Evolutionary conservation across 2,113 vertebrate species (phyloP).

Genomic region (Carassius auratus): DNA sequence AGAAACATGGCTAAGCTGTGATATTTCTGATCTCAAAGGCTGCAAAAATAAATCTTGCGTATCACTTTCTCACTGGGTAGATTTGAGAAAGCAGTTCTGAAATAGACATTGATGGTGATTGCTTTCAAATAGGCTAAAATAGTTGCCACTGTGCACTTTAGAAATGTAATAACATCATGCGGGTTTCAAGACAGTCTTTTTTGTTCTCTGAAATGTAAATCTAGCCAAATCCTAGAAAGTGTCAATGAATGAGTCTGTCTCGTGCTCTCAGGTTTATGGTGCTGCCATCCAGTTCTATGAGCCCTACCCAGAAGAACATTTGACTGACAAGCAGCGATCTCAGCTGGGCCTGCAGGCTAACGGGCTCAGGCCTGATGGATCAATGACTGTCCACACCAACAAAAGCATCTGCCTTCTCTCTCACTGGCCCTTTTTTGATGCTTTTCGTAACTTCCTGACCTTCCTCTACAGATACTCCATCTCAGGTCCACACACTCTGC

Average conservation of each 20-base stretch:
- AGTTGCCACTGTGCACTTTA: neutral
- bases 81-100: neutral
- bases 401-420: constrained; percentile 99
- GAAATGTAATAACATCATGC: neutral
- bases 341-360: constrained; percentile 83
- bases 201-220: neutral
- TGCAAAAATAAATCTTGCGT: constrained; percentile 12
- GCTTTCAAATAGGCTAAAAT: constrained; percentile 1
- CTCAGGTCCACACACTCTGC: constrained; percentile 94
- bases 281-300: constrained; percentile 99
- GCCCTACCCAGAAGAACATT: constrained; percentile 83
- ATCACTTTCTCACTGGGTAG: neutral
- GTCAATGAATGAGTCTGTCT: neutral
- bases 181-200: neutral
- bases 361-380: constrained; percentile 75
- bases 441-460: constrained; percentile 96
- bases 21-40: constrained; percentile 40
- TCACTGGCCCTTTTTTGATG: constrained; percentile 98
- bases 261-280: constrained; percentile 88
- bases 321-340: constrained; percentile 88
- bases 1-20: constrained; percentile 43
- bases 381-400: constrained; percentile 88
- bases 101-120: neutral
- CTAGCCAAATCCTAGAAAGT: too few relatives aligned
- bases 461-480: constrained; percentile 98